phyloP scores from a whole-genome alignment of 1,140 invertebrate genomes.

The Vanessa tameamea region DNA sequence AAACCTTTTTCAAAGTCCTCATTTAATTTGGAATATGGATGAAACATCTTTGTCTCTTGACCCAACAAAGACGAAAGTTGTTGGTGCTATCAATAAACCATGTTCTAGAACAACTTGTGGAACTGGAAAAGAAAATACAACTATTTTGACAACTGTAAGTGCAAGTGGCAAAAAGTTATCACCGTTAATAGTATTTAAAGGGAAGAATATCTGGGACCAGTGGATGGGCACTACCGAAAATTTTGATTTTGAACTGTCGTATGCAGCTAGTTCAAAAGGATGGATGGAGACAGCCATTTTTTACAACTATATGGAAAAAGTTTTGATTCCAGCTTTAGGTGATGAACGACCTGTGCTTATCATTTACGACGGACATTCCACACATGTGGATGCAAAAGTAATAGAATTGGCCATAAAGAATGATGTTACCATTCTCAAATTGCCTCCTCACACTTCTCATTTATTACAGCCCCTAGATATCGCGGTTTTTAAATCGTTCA shows the following conservation, averaged over 20 bases:
- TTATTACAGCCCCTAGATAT: conserved; percentile 38
- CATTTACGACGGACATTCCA: no score
- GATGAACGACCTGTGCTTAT: no score
- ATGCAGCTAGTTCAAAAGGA: conserved; percentile 37
- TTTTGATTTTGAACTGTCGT: conserved; percentile 34
- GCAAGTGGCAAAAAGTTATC: conserved; percentile 56
- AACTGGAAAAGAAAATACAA: conserved; percentile 57
- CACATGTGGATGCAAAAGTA: no score
- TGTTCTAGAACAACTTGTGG: conserved; percentile 47
- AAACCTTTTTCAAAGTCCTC: conserved; percentile 4
- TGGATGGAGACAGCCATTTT: conserved; percentile 39
- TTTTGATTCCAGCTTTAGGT: no score
- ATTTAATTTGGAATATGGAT: conserved; percentile 40
- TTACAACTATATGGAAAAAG: conserved; percentile 10
- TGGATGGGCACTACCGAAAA: conserved; percentile 5
- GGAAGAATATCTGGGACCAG: conserved; percentile 40
- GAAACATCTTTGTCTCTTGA: conserved; percentile 37
- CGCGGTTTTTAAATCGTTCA: conserved; percentile 39
- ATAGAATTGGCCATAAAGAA: no score
- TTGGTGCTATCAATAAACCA: conserved; percentile 20
- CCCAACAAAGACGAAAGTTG: conserved; percentile 40
- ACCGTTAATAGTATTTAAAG: conserved; percentile 58
- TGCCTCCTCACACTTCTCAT: no score
- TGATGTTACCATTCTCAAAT: no score
- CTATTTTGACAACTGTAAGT: conserved; percentile 52